Conservation (phyloP, 2,797 vertebrate genomes). For the Heliangelus exortis region DNA sequence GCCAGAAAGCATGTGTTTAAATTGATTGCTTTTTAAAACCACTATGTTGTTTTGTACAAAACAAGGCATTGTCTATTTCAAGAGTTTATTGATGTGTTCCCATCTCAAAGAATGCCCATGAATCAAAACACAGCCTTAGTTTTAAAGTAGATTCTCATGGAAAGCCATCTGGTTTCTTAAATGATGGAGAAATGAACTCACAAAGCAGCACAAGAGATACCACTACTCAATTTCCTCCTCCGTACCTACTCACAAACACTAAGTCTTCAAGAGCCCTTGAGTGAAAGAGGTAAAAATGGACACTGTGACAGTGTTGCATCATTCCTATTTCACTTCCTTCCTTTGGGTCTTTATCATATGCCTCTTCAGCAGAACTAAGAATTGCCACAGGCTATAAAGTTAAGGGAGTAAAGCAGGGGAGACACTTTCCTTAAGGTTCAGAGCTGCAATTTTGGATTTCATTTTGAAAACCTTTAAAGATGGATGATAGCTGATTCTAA, state of each 20-base stretch:
- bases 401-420: not conserved
- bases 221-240: not conserved
- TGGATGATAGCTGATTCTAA: no score
- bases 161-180: slow-evolving; percentile 59
- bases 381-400: not conserved
- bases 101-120: not conserved
- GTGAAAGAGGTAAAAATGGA: not conserved
- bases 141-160: slow-evolving; percentile 63
- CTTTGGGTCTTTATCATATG: fast-evolving
- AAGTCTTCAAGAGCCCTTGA: not conserved
- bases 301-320: not conserved
- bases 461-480: no score
- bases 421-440: not conserved
- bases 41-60: slow-evolving; percentile 5
- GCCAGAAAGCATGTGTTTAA: not conserved
- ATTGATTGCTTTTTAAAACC: slow-evolving; percentile 42
- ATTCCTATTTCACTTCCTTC: not conserved
- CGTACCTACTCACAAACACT: not conserved
- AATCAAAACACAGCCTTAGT: slow-evolving; percentile 27
- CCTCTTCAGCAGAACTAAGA: not conserved
- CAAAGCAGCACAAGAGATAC: not conserved
- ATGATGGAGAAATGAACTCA: not conserved
- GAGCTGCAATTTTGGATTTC: no score
- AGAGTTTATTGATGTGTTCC: not conserved
- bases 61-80: slow-evolving; percentile 19